Conservation (phyloP, 2,888 invertebrate genomes). For the Drosophila engyochracea region DNA sequence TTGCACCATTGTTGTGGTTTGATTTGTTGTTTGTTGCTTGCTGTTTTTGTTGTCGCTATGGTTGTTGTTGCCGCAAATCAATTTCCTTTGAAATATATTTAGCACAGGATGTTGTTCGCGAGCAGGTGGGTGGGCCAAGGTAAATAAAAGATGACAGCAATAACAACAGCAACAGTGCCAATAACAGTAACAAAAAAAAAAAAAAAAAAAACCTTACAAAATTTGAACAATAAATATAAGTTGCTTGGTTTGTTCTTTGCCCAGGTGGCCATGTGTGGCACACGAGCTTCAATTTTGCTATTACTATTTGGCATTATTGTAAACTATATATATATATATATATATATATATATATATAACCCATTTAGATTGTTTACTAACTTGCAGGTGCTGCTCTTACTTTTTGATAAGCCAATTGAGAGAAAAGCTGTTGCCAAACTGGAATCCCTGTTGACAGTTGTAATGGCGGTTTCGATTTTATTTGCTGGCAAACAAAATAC, state of each 20-base stretch:
- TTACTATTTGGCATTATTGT: constrained; percentile 8
- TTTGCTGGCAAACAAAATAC: neutral
- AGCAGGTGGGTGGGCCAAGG: constrained; percentile 16
- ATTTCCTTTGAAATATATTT: constrained; percentile 77
- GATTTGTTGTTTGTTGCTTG: constrained; percentile 29
- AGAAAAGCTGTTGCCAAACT: constrained; percentile 2
- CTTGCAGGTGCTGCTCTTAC: constrained; percentile 28
- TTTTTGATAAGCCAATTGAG: neutral
- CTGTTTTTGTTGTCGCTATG: constrained; percentile 18
- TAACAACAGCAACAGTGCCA: constrained; percentile 20
- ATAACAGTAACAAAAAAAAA: constrained; percentile 12
- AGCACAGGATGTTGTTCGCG: constrained; percentile 57
- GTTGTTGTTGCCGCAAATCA: constrained; percentile 64
- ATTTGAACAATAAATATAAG: constrained; percentile 55
- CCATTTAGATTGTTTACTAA: constrained; percentile 1
- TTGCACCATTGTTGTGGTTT: constrained; percentile 25
- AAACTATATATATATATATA: too few species aligned
- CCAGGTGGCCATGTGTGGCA: constrained; percentile 34
- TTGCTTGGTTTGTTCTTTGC: constrained; percentile 14
- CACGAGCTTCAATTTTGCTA: constrained; percentile 16
- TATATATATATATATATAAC: neutral
- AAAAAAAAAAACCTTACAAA: constrained; percentile 41
- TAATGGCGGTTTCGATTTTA: neutral
- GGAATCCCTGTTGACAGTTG: neutral
- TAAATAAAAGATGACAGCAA: constrained; percentile 26